Conservation (phyloP, 2,113 vertebrate genomes). For the Pongo abelii region DNA sequence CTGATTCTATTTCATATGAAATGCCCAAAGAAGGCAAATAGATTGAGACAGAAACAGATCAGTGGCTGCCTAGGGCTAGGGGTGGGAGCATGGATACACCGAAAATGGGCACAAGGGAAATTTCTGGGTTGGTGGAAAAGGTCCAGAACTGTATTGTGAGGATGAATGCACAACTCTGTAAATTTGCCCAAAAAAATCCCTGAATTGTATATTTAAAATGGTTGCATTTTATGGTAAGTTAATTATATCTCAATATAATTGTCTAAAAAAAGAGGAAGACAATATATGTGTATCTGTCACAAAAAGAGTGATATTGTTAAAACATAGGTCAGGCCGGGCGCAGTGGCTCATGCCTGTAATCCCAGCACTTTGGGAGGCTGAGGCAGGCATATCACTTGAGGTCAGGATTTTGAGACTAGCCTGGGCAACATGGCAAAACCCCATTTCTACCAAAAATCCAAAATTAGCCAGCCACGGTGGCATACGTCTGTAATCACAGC, state of each 20-base stretch:
- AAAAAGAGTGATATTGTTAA: background rate
- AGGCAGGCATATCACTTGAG: too few species aligned
- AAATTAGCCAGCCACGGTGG: too few species aligned
- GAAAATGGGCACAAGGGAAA: background rate
- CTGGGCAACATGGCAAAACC: too few species aligned
- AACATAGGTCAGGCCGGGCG: fast-evolving
- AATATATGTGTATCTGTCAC: background rate
- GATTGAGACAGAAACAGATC: background rate
- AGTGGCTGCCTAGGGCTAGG: too few species aligned
- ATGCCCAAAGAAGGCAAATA: background rate
- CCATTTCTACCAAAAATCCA: too few species aligned
- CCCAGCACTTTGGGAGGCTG: too few species aligned
- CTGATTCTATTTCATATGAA: background rate
- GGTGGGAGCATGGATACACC: fast-evolving
- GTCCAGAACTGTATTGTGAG: background rate
- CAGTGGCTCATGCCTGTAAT: too few species aligned
- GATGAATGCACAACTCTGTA: background rate
- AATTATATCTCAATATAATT: background rate
- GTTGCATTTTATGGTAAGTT: background rate
- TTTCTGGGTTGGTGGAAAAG: background rate
- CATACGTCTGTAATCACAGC: too few species aligned
- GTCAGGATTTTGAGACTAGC: too few species aligned
- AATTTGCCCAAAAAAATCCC: background rate
- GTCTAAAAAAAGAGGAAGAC: background rate
- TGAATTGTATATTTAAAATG: background rate